phyloP scores from a whole-genome alignment of 2,113 vertebrate species.

The Callaeas wilsoni region DNA sequence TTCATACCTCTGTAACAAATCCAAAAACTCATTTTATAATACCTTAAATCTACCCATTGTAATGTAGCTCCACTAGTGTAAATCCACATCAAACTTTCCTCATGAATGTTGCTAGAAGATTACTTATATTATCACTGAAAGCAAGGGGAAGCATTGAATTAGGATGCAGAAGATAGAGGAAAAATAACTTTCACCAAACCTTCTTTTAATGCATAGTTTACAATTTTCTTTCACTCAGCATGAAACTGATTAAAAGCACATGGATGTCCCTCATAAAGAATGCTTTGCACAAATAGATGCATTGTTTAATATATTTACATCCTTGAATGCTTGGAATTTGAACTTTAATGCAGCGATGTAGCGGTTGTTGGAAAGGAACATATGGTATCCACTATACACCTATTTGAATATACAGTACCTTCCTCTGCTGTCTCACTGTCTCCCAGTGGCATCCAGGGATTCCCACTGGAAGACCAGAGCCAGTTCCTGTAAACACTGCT shows the following conservation, averaged over 20 bases:
- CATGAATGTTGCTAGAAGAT: conserved; percentile 79
- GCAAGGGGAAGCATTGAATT: conserved; percentile 73
- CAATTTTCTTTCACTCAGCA: conserved; percentile 77
- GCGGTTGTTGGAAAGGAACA: conserved; percentile 48
- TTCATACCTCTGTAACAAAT: conserved; percentile 84
- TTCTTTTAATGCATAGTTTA: conserved; percentile 81
- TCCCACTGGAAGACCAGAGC: conserved; percentile 10
- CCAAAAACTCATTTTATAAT: conserved; percentile 88
- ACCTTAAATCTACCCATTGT: conserved; percentile 95
- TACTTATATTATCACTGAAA: conserved; percentile 73
- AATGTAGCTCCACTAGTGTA: conserved; percentile 89
- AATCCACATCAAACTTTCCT: conserved; percentile 89
- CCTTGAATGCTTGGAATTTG: conserved; percentile 56
- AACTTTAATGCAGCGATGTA: conserved; percentile 44
- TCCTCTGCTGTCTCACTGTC: conserved; percentile 39
- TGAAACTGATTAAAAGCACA: conserved; percentile 79
- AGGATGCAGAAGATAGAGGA: conserved; percentile 75
- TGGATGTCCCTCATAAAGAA: conserved; percentile 60
- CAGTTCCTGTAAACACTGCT: background rate
- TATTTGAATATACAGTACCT: conserved; percentile 53
- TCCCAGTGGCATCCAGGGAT: background rate
- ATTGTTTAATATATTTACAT: conserved; percentile 74
- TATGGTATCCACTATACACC: conserved; percentile 26
- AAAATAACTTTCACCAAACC: conserved; percentile 79
- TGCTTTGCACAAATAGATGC: conserved; percentile 51